Base-by-base conservation (phyloP, 2,797 vertebrate species). In the Meda fulgida region DNA sequence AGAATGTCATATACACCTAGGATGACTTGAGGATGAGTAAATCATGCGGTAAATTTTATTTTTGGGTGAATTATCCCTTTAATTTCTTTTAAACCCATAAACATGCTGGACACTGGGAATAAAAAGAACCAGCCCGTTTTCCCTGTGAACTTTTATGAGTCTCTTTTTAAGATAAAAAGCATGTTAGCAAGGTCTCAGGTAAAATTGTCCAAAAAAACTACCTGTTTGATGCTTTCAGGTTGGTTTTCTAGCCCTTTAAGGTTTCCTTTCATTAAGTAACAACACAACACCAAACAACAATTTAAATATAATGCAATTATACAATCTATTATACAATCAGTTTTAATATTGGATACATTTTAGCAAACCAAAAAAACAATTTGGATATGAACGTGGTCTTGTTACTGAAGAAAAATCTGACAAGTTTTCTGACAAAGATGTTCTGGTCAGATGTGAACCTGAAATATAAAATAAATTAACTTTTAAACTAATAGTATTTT, bases 161-260 rank as follows among this genome's bases (percentile, higher is more conserved):
- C 29, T 29, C 23, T n/a, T 18, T 0, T 60, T 63, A n/a, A 31
- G 6, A 36, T 13, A 48, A 19, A 78, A 14, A 18, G 43, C 14
- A 31, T 58, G 29, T 77, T 38, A n/a, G 11, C 4, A 38, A 53
- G 4, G 38, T 46, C 8, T 36, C 21, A 16, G 43, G 29, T n/a
- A 26, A 26, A 38, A 76, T 8, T 8, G 3, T 18, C 0, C 1
- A 4, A 31, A 65, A 67, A 65, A 55, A 48, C 46, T 46, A 67
- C 89, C 71, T 58, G 84, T 91, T 89, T 89, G 84, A 73, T 85
- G 89, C 92, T 91, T 90, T 88, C 87, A 88, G 87, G 58, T 82
- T 70, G 81, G 91, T 90, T 87, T n/a, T 86, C 78, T 43, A 84
- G 88, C 90, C 89, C 86, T 88, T 88, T 58, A 23, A 91, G 91